Conservation (phyloP, 2,888 invertebrate genomes). For the Cryptosula pallasiana region DNA sequence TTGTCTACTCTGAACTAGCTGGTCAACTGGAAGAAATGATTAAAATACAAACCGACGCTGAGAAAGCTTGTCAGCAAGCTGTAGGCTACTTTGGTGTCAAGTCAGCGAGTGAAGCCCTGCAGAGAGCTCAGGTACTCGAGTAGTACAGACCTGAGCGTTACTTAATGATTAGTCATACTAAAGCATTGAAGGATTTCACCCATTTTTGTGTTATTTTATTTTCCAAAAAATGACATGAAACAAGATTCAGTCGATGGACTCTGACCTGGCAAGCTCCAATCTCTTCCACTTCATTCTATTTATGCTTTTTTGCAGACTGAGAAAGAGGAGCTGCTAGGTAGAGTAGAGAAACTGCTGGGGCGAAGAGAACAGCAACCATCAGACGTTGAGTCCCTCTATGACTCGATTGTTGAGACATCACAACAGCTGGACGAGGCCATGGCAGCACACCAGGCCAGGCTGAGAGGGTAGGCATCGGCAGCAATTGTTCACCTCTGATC, state of each 20-base stretch:
- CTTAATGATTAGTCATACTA: too few species aligned
- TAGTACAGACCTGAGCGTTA: too few species aligned
- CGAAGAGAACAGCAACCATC: neutral
- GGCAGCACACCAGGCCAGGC: neutral
- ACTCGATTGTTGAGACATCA: neutral
- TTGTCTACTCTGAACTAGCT: neutral
- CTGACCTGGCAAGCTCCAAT: too few species aligned
- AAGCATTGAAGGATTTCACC: too few species aligned
- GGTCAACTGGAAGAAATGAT: neutral
- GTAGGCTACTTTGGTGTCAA: conserved; percentile 4
- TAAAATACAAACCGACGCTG: neutral
- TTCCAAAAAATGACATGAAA: too few species aligned
- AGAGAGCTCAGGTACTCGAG: neutral
- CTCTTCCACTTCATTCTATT: too few species aligned
- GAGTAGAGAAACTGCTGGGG: neutral
- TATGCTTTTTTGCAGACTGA: neutral
- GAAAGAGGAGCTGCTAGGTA: neutral
- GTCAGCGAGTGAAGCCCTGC: neutral
- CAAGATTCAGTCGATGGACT: too few species aligned
- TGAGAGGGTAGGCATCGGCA: neutral
- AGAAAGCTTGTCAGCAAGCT: neutral
- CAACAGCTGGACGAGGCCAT: conserved; percentile 4
- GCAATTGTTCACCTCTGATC: too few species aligned
- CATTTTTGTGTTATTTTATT: too few species aligned
- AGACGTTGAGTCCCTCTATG: neutral